Base-by-base conservation (phyloP, 2,113 vertebrate genomes). In the Cyprinodon tularosa region DNA sequence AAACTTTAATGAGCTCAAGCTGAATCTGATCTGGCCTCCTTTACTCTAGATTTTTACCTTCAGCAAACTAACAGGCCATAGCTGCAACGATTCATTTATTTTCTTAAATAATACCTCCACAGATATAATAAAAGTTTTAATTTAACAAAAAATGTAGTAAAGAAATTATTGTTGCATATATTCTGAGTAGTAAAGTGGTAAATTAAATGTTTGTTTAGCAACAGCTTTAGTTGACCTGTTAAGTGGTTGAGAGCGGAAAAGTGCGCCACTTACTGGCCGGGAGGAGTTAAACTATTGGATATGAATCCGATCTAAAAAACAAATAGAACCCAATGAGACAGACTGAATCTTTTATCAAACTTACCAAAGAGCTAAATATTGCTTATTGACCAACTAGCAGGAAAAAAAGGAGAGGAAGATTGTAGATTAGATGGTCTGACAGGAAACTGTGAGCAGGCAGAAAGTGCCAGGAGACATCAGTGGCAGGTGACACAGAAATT, bases 1-100 rank as follows among this genome's bases (percentile, higher is more conserved):
- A 94, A 95, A 94, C 89, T 91, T 94, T 95, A 87, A 95, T 94
- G 92, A 93, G 76, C 82, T 77, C 77, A 81, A 88, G 89, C 83
- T 91, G 89, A 94, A 93, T 94, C 89, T 91, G 93, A 94, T 95
- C 93, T 80, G 87, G 60, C 82, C 88, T 82, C 71, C 77, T 75
- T 81, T 73, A 80, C 83, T 76, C 81, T 61, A 20, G 47, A 82
- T 81, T 85, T 29, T 86, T 72, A 78, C 78, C 80, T 78, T 72
- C 37, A 37, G 66, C 29, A 29, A 29, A 29, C 29, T 29, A 29
- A 29, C 29, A 29, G 29, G 29, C 29, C 29, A 29, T 29, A 29
- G 1, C 29, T 29, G 1, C 29, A 29, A 29, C 1, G 1, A 29
- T 29, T 29, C 29, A 29, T 29, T 29, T 29, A 29, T 29, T 29